These are phyloP conservation scores for Trematomus loennbergii DNA, from an alignment of 2,113 vertebrate genomes.

Conservation along the genomic window DNA sequence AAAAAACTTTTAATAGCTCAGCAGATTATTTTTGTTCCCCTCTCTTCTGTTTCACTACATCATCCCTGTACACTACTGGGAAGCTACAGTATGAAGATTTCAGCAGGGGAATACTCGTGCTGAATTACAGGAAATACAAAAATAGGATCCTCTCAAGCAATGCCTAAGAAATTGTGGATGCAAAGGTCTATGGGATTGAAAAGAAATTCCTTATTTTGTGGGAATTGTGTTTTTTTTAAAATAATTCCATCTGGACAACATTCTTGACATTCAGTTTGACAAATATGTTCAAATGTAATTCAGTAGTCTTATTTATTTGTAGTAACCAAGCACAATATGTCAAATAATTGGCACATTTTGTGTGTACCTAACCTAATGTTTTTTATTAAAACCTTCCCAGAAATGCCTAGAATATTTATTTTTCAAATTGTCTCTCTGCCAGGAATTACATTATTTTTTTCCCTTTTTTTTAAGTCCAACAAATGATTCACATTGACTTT, in stretches of 20 bases:
- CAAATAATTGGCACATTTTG: neutral
- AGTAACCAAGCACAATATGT: neutral
- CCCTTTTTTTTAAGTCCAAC: neutral
- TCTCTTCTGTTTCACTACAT: conserved; percentile 68
- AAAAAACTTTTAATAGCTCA: conserved; percentile 73
- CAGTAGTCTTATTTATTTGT: neutral
- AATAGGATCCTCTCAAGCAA: conserved; percentile 39
- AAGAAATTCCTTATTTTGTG: neutral
- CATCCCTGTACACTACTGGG: conserved; percentile 64
- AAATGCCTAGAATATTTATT: neutral
- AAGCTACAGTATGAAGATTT: conserved; percentile 56
- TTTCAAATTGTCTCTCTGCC: neutral
- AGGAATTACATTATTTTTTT: neutral
- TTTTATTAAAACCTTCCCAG: neutral
- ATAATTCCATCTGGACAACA: neutral
- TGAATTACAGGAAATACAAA: conserved; percentile 58
- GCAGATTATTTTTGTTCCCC: conserved; percentile 70
- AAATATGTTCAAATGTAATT: neutral
- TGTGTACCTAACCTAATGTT: neutral
- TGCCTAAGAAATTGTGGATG: conserved; percentile 26
- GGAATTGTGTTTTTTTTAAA: neutral
- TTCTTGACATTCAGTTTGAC: neutral
- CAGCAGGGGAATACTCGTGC: conserved; percentile 56
- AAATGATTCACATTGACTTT: conserved; percentile 30
- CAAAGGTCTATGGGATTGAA: neutral